phyloP scores from a whole-genome alignment of 2,797 vertebrate genomes.

The Bucorvus abyssinicus region DNA sequence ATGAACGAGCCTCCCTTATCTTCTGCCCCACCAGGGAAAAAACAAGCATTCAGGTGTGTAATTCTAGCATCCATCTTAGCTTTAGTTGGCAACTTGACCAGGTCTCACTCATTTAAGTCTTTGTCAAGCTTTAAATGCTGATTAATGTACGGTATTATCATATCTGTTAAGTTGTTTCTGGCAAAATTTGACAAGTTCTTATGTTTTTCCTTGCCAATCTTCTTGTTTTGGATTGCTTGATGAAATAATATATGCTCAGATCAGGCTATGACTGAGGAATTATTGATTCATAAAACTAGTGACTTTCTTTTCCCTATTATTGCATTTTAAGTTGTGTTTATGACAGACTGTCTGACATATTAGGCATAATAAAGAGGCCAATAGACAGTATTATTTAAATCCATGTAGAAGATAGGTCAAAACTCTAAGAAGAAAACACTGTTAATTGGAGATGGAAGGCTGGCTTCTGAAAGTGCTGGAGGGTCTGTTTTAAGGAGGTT shows the following conservation, averaged over 20 bases:
- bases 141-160: background rate
- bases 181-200: background rate
- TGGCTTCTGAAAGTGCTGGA: background rate
- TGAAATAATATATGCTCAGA: background rate
- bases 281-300: background rate
- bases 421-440: background rate
- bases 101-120: background rate
- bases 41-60: background rate
- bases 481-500: conserved; percentile 45
- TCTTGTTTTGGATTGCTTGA: background rate
- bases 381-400: conserved; percentile 24
- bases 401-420: background rate
- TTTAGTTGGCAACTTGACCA: background rate
- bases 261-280: background rate
- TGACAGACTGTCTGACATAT: conserved; percentile 29
- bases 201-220: background rate
- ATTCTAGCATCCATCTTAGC: background rate
- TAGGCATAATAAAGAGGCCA: conserved; percentile 9
- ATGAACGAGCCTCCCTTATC: background rate
- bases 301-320: background rate
- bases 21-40: background rate
- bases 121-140: background rate
- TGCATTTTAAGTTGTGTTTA: background rate
- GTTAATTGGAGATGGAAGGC: conserved; percentile 24
- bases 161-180: background rate